phyloP scores from a whole-genome alignment of 2,888 invertebrate species.

The Encarsia formosa region DNA sequence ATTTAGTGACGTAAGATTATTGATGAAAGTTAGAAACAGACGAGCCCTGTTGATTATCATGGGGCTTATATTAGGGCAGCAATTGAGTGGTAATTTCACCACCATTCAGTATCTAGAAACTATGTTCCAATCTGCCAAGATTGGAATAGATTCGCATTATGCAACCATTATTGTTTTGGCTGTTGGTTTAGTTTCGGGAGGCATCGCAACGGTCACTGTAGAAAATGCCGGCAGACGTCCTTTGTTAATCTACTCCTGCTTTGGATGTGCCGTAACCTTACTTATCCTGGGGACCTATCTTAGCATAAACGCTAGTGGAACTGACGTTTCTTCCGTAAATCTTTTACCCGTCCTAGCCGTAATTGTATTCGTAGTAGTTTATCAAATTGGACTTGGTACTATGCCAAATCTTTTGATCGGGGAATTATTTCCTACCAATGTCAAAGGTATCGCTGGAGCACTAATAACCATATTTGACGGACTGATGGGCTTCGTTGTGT shows the following conservation, averaged over 20 bases:
- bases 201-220: conserved; percentile 44
- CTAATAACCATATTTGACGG: conserved; percentile 45
- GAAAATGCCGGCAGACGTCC: conserved; percentile 54
- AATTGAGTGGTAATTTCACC: conserved; percentile 45
- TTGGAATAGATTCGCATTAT: conserved; percentile 40
- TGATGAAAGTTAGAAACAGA: conserved; percentile 39
- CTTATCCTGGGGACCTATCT: conserved; percentile 41
- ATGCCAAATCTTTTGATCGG: conserved; percentile 45
- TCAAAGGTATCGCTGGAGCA: conserved; percentile 45
- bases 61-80: conserved; percentile 46
- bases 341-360: conserved; percentile 42
- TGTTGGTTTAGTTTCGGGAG: conserved; percentile 50
- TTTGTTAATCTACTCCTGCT: conserved; percentile 52
- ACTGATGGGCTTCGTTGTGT: conserved; percentile 42
- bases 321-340: conserved; percentile 37
- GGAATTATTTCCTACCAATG: conserved; percentile 45
- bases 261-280: conserved; percentile 43
- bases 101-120: conserved; percentile 46
- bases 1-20: conserved; percentile 31
- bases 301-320: conserved; percentile 21
- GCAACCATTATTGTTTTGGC: conserved; percentile 53
- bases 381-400: conserved; percentile 46
- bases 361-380: conserved; percentile 43
- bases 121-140: conserved; percentile 36
- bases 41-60: conserved; percentile 42